Conservation (phyloP, 2,888 invertebrate species). For the Macaria liturata region DNA sequence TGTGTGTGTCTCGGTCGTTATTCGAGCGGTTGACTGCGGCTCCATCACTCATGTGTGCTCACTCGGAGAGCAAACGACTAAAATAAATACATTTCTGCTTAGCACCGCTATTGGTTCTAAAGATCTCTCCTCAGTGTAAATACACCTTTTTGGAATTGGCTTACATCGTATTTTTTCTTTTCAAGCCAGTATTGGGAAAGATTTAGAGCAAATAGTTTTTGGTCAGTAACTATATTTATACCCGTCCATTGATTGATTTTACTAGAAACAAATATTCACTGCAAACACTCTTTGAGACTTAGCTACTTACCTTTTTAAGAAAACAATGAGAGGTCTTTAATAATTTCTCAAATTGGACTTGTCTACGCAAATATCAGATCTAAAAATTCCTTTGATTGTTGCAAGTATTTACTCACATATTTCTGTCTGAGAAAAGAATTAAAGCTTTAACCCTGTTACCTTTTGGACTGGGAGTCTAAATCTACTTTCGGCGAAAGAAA, state of each 20-base stretch:
- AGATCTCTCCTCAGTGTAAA: conserved; percentile 23
- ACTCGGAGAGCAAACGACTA: conserved; percentile 31
- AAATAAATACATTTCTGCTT: conserved; percentile 33
- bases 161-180: background rate
- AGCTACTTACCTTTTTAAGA: conserved; percentile 1
- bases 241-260: no score
- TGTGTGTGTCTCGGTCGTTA: no score
- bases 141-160: conserved; percentile 18
- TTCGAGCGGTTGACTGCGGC: conserved; percentile 24
- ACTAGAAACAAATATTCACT: no score
- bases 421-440: background rate
- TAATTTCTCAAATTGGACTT: background rate
- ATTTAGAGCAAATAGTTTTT: no score
- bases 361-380: conserved; percentile 5
- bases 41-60: conserved; percentile 41
- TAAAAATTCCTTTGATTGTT: background rate
- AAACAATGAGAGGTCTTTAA: background rate
- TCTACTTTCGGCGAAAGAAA: conserved; percentile 21
- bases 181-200: no score
- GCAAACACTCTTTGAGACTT: background rate
- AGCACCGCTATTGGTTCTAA: conserved; percentile 23
- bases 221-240: no score
- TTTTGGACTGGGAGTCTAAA: conserved; percentile 9
- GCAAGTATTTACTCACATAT: background rate
- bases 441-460: background rate